These are phyloP conservation scores for Campaea margaritaria DNA, from an alignment of 2,888 invertebrate species.

Conservation along the genomic window DNA sequence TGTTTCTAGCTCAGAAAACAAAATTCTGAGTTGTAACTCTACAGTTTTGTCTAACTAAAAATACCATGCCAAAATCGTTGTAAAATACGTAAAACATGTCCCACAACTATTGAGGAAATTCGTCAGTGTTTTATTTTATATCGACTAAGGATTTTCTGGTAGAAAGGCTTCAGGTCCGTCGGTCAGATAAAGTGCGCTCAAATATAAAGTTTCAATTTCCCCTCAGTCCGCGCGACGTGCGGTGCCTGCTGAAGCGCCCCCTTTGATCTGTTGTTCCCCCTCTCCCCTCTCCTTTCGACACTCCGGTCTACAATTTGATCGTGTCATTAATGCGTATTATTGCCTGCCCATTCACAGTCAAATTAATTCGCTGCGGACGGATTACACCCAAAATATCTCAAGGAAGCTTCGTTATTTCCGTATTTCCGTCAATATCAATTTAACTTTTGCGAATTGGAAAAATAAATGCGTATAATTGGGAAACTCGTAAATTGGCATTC, in stretches of 20 bases:
- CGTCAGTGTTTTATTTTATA: conserved; percentile 73
- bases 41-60: too few species aligned
- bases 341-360: conserved; percentile 36
- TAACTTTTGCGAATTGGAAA: conserved; percentile 2
- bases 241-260: conserved; percentile 61
- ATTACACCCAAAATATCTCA: conserved; percentile 25
- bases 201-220: conserved; percentile 84
- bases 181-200: conserved; percentile 79
- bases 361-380: conserved; percentile 33
- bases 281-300: conserved; percentile 28
- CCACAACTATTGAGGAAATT: conserved; percentile 64
- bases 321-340: conserved; percentile 45
- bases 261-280: conserved; percentile 58
- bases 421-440: conserved; percentile 17
- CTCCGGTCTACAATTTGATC: conserved; percentile 37
- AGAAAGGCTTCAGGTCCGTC: conserved; percentile 66
- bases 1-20: too few species aligned
- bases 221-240: conserved; percentile 66
- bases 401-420: conserved; percentile 8
- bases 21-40: too few species aligned
- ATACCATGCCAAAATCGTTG: not conserved
- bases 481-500: not conserved
- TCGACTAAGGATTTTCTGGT: conserved; percentile 69
- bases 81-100: conserved; percentile 50
- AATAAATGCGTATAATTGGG: conserved; percentile 5